phyloP scores from a whole-genome alignment of 2,113 vertebrate species.

The Scolopax mira region DNA sequence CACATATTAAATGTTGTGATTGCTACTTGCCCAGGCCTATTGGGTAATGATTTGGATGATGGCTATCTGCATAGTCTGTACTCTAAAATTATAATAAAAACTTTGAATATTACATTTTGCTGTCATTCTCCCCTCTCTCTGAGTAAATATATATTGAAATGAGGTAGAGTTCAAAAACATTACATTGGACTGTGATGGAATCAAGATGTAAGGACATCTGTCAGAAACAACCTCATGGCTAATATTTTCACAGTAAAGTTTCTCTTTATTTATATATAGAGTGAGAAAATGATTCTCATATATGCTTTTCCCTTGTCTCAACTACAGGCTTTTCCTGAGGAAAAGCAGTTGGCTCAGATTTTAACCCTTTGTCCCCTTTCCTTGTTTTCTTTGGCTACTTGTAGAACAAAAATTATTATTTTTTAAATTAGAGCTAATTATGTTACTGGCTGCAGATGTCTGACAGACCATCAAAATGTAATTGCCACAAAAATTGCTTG shows the following conservation, averaged over 20 bases:
- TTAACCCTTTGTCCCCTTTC: slow-evolving; percentile 51
- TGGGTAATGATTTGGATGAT: slow-evolving; percentile 27
- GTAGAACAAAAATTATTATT: slow-evolving; percentile 47
- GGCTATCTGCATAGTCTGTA: background rate
- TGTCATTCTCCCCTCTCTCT: background rate
- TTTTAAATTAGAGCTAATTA: slow-evolving; percentile 60
- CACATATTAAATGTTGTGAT: background rate
- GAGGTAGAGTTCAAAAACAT: slow-evolving; percentile 9
- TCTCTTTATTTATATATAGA: slow-evolving; percentile 52
- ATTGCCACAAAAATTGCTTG: slow-evolving; percentile 46
- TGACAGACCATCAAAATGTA: slow-evolving; percentile 62
- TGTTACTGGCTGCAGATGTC: slow-evolving; percentile 5
- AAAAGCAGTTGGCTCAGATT: slow-evolving; percentile 56
- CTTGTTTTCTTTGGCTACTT: slow-evolving; percentile 69
- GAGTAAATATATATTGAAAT: slow-evolving; percentile 31
- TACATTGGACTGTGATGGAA: background rate
- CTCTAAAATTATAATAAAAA: slow-evolving; percentile 16
- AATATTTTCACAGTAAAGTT: slow-evolving; percentile 34
- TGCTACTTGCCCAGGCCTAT: background rate
- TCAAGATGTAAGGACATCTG: slow-evolving; percentile 22
- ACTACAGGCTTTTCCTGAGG: slow-evolving; percentile 67
- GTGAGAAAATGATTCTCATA: slow-evolving; percentile 50
- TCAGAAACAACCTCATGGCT: slow-evolving; percentile 3
- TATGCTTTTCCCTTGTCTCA: slow-evolving; percentile 53
- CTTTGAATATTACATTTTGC: background rate